Evolutionary conservation across 2,113 vertebrate species (phyloP).

Genomic region (Cololabis saira): DNA sequence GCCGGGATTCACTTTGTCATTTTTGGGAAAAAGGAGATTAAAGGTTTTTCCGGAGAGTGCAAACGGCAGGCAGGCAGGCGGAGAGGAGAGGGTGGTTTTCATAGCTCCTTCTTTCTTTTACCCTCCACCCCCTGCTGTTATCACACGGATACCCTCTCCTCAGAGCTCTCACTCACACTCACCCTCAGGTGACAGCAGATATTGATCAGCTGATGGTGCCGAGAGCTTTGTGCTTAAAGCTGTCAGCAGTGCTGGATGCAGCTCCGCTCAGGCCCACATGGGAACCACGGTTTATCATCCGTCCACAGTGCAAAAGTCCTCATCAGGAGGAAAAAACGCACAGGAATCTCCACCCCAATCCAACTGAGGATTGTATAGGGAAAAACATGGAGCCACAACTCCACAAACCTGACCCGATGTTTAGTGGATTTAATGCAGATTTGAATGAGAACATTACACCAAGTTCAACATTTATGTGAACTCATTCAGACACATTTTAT

Average conservation of each 20-base stretch:
- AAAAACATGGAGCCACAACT: too few species aligned
- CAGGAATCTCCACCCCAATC: too few species aligned
- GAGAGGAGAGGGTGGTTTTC: not conserved
- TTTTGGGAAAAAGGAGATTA: constrained; percentile 41
- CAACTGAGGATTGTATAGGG: too few species aligned
- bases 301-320: too few species aligned
- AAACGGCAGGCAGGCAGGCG: constrained; percentile 30
- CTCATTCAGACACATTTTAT: too few species aligned
- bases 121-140: not conserved
- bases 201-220: constrained; percentile 45
- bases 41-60: constrained; percentile 23
- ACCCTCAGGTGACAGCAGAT: constrained; percentile 30
- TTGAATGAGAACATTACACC: too few species aligned
- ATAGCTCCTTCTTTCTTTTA: not conserved
- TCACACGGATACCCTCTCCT: not conserved
- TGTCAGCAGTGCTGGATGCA: constrained; percentile 2
- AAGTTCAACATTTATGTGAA: too few species aligned
- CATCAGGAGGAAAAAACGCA: too few species aligned
- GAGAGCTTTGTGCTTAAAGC: constrained; percentile 17
- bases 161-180: not conserved
- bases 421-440: too few species aligned
- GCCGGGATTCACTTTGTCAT: constrained; percentile 26
- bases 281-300: too few species aligned
- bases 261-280: constrained; percentile 1
- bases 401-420: too few species aligned